phyloP scores from a whole-genome alignment of 2,888 invertebrate genomes.

The Eurois occulta region DNA sequence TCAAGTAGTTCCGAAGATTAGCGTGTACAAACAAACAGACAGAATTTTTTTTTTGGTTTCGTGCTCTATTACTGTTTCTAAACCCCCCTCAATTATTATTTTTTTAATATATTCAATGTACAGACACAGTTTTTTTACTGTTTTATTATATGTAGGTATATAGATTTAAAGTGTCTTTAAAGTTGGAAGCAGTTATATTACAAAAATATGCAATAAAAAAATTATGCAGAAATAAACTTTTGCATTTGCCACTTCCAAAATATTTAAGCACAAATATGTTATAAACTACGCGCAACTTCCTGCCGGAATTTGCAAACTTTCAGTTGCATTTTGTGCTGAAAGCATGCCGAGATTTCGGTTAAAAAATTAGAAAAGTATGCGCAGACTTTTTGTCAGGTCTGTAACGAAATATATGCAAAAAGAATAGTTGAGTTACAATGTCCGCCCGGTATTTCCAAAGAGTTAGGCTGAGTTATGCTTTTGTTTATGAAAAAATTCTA shows the following conservation, averaged over 20 bases:
- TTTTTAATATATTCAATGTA: too few relatives aligned
- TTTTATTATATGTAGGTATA: too few relatives aligned
- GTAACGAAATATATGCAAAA: constrained; percentile 26
- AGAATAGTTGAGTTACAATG: constrained; percentile 35
- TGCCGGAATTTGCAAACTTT: constrained; percentile 45
- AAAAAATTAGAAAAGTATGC: constrained; percentile 53
- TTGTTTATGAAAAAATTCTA: constrained; percentile 13
- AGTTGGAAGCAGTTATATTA: background rate
- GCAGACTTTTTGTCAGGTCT: constrained; percentile 23
- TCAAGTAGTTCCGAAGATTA: too few relatives aligned
- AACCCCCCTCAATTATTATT: too few relatives aligned
- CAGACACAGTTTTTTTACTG: too few relatives aligned
- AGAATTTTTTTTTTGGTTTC: too few relatives aligned
- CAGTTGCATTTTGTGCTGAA: constrained; percentile 30
- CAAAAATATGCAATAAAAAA: background rate
- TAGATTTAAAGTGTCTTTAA: too few relatives aligned
- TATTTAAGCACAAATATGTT: constrained; percentile 36
- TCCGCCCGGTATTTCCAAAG: background rate
- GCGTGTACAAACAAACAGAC: too few relatives aligned
- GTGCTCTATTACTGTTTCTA: too few relatives aligned
- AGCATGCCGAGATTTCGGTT: constrained; percentile 31
- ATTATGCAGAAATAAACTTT: background rate
- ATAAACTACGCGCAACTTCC: constrained; percentile 26
- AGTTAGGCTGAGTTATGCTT: constrained; percentile 29
- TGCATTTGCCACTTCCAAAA: constrained; percentile 14